Evolutionary conservation across 2,888 invertebrate genomes (phyloP).

Genomic region (Margaritifera margaritifera): DNA sequence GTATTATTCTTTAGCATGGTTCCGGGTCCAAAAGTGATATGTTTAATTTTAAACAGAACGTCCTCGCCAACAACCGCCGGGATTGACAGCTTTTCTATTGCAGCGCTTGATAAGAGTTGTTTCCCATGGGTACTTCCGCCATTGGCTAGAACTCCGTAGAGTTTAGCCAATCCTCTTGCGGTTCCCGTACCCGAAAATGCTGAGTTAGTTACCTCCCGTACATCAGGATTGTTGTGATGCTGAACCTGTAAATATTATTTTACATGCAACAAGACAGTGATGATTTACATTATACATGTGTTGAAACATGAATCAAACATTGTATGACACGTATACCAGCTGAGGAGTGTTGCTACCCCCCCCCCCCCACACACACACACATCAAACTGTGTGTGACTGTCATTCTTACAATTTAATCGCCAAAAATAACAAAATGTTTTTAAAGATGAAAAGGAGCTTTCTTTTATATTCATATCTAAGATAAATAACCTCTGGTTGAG

Average conservation of each 20-base stretch:
- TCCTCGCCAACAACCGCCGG: conserved; percentile 1
- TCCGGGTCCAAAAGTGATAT: conserved; percentile 20
- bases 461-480: too few species aligned
- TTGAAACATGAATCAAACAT: too few species aligned
- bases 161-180: conserved; percentile 59
- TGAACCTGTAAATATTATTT: not conserved
- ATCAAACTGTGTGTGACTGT: too few species aligned
- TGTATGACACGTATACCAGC: too few species aligned
- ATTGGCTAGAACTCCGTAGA: conserved; percentile 62
- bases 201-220: conserved; percentile 52
- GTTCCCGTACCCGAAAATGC: conserved; percentile 63
- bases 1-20: conserved; percentile 22
- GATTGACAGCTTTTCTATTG: conserved; percentile 12
- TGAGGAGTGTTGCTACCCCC: too few species aligned
- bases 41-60: conserved; percentile 13
- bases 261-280: too few species aligned
- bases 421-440: too few species aligned
- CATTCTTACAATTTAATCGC: too few species aligned
- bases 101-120: conserved; percentile 14
- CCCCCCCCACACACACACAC: too few species aligned
- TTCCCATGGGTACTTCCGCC: conserved; percentile 45
- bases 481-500: too few species aligned
- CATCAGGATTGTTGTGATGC: conserved; percentile 43
- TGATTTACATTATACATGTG: too few species aligned
- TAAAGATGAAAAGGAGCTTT: too few species aligned